Percentiles rank a stretch among this genome's conserved stretches.
These are phyloP conservation scores for Eleginops maclovinus DNA, from an alignment of 2,113 vertebrate species.

Conservation along the genomic window DNA sequence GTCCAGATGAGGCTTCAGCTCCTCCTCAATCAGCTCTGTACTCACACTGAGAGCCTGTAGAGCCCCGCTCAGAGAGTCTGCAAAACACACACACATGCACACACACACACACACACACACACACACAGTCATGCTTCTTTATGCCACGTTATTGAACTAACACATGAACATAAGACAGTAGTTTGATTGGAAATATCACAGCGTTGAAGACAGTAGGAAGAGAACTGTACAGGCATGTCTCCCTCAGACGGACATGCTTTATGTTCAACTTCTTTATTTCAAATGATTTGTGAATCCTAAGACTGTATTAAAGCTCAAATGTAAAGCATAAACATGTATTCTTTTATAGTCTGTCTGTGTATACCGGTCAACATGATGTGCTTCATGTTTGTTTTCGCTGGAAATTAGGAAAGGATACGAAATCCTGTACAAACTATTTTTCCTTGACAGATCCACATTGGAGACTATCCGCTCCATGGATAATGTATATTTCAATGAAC, in stretches of 20 bases:
- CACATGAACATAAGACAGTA: no score
- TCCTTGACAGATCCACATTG: not conserved
- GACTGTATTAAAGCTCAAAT: no score
- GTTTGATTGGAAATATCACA: no score
- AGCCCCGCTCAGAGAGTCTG: constrained; percentile 79
- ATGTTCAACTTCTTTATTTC: no score
- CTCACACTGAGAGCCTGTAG: constrained; percentile 82
- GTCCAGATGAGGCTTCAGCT: constrained; percentile 81
- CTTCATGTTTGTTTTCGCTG: not conserved
- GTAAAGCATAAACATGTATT: not conserved
- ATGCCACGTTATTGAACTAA: not conserved
- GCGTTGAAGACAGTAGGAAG: no score
- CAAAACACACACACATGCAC: constrained; percentile 47
- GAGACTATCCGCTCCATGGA: not conserved
- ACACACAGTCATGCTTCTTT: not conserved
- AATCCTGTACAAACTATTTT: not conserved
- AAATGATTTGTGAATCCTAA: no score
- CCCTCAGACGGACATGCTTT: no score
- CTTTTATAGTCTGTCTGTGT: not conserved
- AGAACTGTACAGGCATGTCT: no score
- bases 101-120: not conserved
- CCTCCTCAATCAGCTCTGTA: constrained; percentile 80
- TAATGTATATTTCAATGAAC: not conserved
- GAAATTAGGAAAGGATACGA: not conserved
- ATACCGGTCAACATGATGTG: not conserved